Percentiles rank a stretch among this genome's conserved stretches.
These are phyloP conservation scores for Huso huso DNA, from an alignment of 2,797 vertebrate genomes.

Conservation along the genomic window DNA sequence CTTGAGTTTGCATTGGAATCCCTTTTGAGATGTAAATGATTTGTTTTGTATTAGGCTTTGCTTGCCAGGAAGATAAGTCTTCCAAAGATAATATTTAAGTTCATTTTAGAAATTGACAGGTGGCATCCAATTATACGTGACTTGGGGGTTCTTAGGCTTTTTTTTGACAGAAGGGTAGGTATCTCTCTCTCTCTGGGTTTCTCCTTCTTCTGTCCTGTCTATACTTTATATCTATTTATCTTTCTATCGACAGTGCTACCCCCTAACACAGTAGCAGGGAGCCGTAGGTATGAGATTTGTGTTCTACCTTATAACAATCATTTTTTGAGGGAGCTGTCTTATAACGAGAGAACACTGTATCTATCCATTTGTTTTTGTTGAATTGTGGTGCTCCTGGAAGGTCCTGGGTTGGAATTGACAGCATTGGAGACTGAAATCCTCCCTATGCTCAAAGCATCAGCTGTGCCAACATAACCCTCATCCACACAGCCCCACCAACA, in stretches of 20 bases:
- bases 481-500: too few species aligned
- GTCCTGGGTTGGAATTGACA: too few species aligned
- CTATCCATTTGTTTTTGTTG: too few species aligned
- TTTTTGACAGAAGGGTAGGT: slow-evolving; percentile 45
- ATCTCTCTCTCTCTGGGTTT: slow-evolving; percentile 31
- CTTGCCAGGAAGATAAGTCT: slow-evolving; percentile 33
- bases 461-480: too few species aligned
- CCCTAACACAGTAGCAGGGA: too few species aligned
- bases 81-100: slow-evolving; percentile 26
- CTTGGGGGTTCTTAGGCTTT: slow-evolving; percentile 54
- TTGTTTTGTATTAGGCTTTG: slow-evolving; percentile 37
- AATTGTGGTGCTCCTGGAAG: too few species aligned
- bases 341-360: too few species aligned
- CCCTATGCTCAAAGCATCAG: too few species aligned
- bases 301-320: too few species aligned
- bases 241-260: background rate
- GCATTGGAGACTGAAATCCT: too few species aligned
- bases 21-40: slow-evolving; percentile 30
- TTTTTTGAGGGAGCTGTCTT: too few species aligned
- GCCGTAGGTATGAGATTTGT: too few species aligned
- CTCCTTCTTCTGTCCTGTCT: slow-evolving; percentile 15
- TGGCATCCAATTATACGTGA: slow-evolving; percentile 38
- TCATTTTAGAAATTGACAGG: slow-evolving; percentile 41
- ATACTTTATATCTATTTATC: slow-evolving; percentile 29
- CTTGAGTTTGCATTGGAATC: slow-evolving; percentile 33